These are phyloP conservation scores for Nemapogon koenigi DNA, from an alignment of 2,888 invertebrate genomes.

Conservation along the genomic window DNA sequence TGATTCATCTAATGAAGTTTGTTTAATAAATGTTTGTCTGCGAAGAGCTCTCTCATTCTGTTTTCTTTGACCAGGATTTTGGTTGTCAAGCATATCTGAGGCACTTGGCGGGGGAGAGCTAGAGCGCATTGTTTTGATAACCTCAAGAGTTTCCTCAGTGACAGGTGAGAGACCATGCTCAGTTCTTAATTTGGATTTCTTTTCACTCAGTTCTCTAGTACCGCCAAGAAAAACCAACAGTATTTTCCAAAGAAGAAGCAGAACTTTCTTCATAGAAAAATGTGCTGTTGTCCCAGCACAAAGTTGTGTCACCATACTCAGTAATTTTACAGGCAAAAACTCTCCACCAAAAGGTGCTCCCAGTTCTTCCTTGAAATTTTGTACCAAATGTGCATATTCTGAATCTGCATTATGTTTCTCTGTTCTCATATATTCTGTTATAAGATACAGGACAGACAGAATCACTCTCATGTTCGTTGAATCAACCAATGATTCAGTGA, in stretches of 20 bases:
- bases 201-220: slow-evolving; percentile 78
- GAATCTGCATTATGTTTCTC: slow-evolving; percentile 61
- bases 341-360: slow-evolving; percentile 75
- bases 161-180: slow-evolving; percentile 75
- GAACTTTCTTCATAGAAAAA: slow-evolving; percentile 98
- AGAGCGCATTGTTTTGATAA: slow-evolving; percentile 92
- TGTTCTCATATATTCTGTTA: slow-evolving; percentile 91
- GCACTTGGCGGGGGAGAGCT: slow-evolving; percentile 95
- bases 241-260: slow-evolving; percentile 94
- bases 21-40: slow-evolving; percentile 85
- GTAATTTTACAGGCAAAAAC: slow-evolving; percentile 83
- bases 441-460: slow-evolving; percentile 90
- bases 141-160: slow-evolving; percentile 92
- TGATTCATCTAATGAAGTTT: slow-evolving; percentile 87
- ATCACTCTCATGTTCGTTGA: slow-evolving; percentile 92
- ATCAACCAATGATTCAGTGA: slow-evolving; percentile 71
- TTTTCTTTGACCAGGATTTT: slow-evolving; percentile 75
- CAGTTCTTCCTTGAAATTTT: slow-evolving; percentile 68
- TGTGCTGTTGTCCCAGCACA: slow-evolving; percentile 96
- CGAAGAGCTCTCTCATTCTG: slow-evolving; percentile 71
- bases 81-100: slow-evolving; percentile 85
- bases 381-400: slow-evolving; percentile 58
- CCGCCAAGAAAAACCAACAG: slow-evolving; percentile 93
- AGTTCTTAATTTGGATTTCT: slow-evolving; percentile 75
- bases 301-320: slow-evolving; percentile 96